phyloP scores from a whole-genome alignment of 2,888 invertebrate species.

The Torymus aiolomorphi region DNA sequence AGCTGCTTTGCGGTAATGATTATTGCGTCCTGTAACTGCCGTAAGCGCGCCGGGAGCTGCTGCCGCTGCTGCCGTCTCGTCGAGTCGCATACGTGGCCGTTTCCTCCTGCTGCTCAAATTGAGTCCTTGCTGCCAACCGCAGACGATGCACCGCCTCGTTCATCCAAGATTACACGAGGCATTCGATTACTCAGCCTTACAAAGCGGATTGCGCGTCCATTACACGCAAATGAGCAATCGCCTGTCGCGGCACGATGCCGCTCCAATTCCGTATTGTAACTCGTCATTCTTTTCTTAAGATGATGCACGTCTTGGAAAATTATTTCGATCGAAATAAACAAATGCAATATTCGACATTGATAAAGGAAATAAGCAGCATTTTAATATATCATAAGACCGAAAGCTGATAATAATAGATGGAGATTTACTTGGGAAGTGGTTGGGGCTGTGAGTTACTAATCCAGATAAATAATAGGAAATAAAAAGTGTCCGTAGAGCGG shows the following conservation, averaged over 20 bases:
- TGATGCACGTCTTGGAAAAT: neutral
- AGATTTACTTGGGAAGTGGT: no score
- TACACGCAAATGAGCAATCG: constrained; percentile 21
- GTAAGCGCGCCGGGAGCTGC: constrained; percentile 44
- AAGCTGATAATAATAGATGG: constrained; percentile 5
- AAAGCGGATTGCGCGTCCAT: constrained; percentile 16
- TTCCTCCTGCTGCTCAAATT: constrained; percentile 37
- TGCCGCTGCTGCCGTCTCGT: no score
- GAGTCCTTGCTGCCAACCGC: constrained; percentile 39
- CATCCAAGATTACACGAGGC: constrained; percentile 37
- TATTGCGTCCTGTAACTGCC: constrained; percentile 46
- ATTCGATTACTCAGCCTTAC: constrained; percentile 38
- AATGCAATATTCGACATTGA: no score
- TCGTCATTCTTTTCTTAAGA: neutral
- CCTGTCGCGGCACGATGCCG: neutral
- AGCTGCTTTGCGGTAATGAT: constrained; percentile 55
- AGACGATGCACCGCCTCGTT: constrained; percentile 22
- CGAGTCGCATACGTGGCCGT: constrained; percentile 9
- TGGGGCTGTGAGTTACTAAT: constrained; percentile 68
- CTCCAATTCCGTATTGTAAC: neutral
- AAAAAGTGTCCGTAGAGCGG: constrained; percentile 63
- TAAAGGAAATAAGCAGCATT: no score
- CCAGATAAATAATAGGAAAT: constrained; percentile 75
- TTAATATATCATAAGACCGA: neutral
- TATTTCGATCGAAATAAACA: no score